These are phyloP conservation scores for Solenopsis fugax DNA, from an alignment of 1,140 invertebrate species.

Conservation along the genomic window DNA sequence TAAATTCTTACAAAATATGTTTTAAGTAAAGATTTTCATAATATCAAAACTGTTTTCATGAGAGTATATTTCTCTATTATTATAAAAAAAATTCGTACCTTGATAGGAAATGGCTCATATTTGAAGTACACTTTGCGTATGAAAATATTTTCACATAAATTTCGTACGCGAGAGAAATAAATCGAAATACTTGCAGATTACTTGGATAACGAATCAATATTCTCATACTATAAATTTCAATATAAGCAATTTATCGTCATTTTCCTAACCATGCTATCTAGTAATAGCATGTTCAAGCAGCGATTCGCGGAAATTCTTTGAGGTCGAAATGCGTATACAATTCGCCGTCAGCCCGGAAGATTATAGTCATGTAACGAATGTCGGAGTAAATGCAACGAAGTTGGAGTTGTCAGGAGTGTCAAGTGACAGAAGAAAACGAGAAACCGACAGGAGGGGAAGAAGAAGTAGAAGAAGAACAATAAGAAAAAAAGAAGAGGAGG, in stretches of 20 bases:
- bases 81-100: neutral
- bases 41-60: neutral
- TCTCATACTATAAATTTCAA: neutral
- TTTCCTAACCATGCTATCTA: conserved; percentile 22
- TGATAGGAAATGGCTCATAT: neutral
- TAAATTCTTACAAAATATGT: neutral
- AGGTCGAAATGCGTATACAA: neutral
- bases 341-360: conserved; percentile 34
- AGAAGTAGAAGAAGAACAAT: conserved; percentile 21
- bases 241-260: neutral
- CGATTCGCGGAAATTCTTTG: neutral
- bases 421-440: conserved; percentile 59
- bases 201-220: neutral
- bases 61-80: neutral
- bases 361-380: conserved; percentile 49
- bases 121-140: neutral
- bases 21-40: neutral
- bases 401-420: conserved; percentile 26
- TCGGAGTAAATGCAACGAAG: conserved; percentile 5
- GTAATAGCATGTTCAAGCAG: neutral
- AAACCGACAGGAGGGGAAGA: conserved; percentile 4
- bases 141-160: neutral
- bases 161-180: neutral
- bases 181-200: neutral
- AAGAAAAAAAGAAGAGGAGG: neutral